Conservation (phyloP, 92 coral and sea anemone genomes). For the Siderastrea radians region DNA sequence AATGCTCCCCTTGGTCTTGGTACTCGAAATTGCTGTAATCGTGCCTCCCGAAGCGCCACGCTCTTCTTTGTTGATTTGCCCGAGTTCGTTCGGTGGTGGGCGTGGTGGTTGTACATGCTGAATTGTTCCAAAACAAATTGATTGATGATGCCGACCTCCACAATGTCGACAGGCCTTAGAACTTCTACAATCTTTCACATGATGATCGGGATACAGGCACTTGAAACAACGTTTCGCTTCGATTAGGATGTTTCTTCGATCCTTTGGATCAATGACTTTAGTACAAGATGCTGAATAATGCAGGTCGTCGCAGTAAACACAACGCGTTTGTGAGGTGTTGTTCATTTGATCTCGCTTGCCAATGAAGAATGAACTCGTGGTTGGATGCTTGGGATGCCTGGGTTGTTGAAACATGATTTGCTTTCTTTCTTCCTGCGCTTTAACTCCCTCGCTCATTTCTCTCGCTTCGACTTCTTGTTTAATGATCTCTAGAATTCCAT, state of each 20-base stretch:
- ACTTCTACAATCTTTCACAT: conserved; percentile 1
- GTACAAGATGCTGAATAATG: conserved; percentile 69
- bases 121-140: not conserved
- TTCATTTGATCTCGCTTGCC: conserved; percentile 1
- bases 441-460: conserved; percentile 52
- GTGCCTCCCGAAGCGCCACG: no score
- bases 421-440: conserved; percentile 44
- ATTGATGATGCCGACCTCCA: conserved; percentile 23
- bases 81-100: no score
- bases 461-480: conserved; percentile 49
- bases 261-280: conserved; percentile 19
- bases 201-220: conserved; percentile 12
- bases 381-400: conserved; percentile 15
- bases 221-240: conserved; percentile 36
- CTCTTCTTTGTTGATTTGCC: no score
- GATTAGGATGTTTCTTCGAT: conserved; percentile 33
- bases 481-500: conserved; percentile 34
- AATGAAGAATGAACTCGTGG: conserved; percentile 48
- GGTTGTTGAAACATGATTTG: not conserved
- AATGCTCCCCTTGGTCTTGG: no score
- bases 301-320: conserved; percentile 52
- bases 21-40: no score
- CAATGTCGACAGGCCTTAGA: not conserved
- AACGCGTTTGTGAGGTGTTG: conserved; percentile 18
- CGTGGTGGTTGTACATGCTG: no score